Evolutionary conservation across 2,888 invertebrate genomes (phyloP), one percentile per base, ranked within the genome.

Genomic region (Notodonta dromedarius): DNA sequence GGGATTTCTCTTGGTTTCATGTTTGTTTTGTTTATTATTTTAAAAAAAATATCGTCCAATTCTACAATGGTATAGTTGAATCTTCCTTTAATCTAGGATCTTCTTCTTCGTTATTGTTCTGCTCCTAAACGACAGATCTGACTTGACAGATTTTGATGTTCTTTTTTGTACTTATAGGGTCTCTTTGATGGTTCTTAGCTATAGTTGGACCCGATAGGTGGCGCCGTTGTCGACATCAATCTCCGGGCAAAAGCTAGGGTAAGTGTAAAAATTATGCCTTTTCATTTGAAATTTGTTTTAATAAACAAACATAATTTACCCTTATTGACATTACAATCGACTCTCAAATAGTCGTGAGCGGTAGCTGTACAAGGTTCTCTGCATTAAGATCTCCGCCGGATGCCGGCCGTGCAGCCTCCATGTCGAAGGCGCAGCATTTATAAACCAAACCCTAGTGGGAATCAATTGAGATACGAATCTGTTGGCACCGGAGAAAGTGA

Each of bases 321-420:
- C 65, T 63, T 71, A 64, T 65, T 76, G 74, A 75, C 74, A 72
- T 74, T 70, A 71, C 63, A 68, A 76, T 76, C 62, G 68, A 68
- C 74, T 70, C 64, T 66, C 57, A 55, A 55, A 67, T 66, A 74
- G 75, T 76, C 74, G 77, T 75, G 74, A 74, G 77, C 66, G 62
- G 71, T 76, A 70, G 69, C 69, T 71, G 59, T 57, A 63, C 63
- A 61, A 65, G 60, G 68, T 69, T 70, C 69, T 69, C 65, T 70
- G 67, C 72, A 78, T 78, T 79, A 79, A 78, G 79, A 77, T 79
- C 71, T 78, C 78, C 73, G 73, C 70, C 71, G 71, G 66, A 74
- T 73, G 76, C 74, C 77, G 65, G 68, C 73, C 67, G 71, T 63
- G 62, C 64, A 63, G 77, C 74, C 72, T 62, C 65, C 62, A 50